Percentiles rank a stretch among this genome's conserved stretches.
phyloP scores from a whole-genome alignment of 2,113 vertebrate species.

The Phylloscopus trochilus region DNA sequence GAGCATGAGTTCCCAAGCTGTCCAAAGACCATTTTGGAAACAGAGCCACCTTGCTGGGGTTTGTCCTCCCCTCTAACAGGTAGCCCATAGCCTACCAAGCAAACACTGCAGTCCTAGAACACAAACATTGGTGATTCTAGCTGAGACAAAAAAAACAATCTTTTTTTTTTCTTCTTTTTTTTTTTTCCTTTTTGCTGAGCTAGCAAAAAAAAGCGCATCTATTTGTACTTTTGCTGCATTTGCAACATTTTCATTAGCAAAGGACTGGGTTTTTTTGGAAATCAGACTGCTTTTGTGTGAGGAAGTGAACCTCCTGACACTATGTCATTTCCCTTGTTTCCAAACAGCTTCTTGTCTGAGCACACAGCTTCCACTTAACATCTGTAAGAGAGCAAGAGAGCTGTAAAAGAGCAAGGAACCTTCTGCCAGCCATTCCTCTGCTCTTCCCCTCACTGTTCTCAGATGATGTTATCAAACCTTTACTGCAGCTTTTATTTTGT shows the following conservation, averaged over 20 bases:
- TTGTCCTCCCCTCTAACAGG: neutral
- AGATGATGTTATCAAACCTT: neutral
- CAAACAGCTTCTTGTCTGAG: neutral
- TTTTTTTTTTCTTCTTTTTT: neutral
- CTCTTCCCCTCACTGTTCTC: neutral
- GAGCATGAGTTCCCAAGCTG: neutral
- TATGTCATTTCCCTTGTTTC: conserved; percentile 61
- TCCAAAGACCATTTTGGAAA: neutral
- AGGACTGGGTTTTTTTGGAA: neutral
- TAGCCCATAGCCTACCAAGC: neutral
- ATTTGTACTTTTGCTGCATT: neutral
- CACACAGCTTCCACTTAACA: neutral
- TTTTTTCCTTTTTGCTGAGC: neutral
- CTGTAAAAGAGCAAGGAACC: neutral
- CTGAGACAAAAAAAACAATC: neutral
- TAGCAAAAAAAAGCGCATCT: neutral
- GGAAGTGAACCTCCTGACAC: conserved; percentile 60
- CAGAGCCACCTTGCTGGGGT: neutral
- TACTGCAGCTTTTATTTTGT: neutral
- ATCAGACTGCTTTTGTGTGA: neutral
- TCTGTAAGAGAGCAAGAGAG: neutral
- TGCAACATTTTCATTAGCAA: conserved; percentile 32
- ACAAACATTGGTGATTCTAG: accelerated
- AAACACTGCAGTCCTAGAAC: neutral
- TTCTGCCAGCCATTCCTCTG: neutral